A percentile compares a stretch with the other conserved stretches of the same genome.
These are phyloP conservation scores for Gasteruption jaculator DNA, from an alignment of 2,888 invertebrate genomes.

Conservation along the genomic window DNA sequence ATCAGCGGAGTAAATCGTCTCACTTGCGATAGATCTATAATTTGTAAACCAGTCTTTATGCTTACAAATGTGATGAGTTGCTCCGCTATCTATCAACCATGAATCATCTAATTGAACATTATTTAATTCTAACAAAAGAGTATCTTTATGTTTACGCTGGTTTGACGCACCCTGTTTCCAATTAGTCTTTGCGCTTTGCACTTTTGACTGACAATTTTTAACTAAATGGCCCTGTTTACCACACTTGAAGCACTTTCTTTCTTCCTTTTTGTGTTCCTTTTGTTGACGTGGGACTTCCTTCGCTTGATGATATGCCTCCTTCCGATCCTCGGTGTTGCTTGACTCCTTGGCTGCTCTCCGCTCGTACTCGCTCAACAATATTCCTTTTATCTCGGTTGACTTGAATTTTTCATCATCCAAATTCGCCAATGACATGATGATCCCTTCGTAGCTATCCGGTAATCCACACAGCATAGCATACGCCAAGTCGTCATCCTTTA, in stretches of 20 bases:
- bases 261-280: conserved; percentile 1
- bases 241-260: conserved; percentile 12
- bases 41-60: conserved; percentile 13
- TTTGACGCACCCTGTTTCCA: neutral
- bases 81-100: conserved; percentile 19
- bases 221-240: neutral
- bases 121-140: conserved; percentile 13
- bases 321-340: neutral
- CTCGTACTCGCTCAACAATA: conserved; percentile 10
- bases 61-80: conserved; percentile 18
- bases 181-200: neutral
- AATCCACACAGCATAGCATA: conserved; percentile 15
- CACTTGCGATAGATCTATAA: conserved; percentile 3
- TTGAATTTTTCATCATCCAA: conserved; percentile 11
- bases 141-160: conserved; percentile 1
- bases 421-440: conserved; percentile 15
- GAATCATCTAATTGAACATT: conserved; percentile 12
- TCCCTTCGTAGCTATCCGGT: conserved; percentile 8
- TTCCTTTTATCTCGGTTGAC: conserved; percentile 13
- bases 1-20: conserved; percentile 13
- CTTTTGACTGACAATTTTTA: too few species aligned
- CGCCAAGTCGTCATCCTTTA: conserved; percentile 13
- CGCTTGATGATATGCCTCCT: conserved; percentile 5
- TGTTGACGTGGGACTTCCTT: neutral
- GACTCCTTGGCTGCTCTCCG: conserved; percentile 9